Evolutionary conservation across 2,113 vertebrate genomes (phyloP), one percentile per base, ranked within the genome.

Genomic region (Chloebia gouldiae): DNA sequence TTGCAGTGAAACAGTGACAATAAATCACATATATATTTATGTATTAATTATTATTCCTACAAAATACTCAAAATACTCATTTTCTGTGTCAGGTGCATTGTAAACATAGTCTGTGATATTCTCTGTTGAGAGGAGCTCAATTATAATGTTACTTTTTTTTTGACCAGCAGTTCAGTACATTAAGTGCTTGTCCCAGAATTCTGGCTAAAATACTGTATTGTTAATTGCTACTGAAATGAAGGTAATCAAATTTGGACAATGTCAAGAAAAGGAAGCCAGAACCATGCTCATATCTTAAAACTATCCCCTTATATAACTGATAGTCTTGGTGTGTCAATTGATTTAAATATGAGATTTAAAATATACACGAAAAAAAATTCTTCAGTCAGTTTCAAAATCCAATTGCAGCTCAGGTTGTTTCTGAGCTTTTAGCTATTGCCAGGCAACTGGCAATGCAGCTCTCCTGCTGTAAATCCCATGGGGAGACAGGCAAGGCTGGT

Each of bases 1-100:
- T 60, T 94, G 31, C 21, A 33, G 10, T 53, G 10, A 54, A 88
- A 37, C 15, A 39, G 15, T 44, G 50, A 83, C 18, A 30, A 57
- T 66, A 75, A 54, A 63, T 88, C 84, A 60, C 15, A 25, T 15
- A 3, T 18, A 22, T 65, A 27, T 23, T 15, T 72, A 35, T 56
- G 19, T 91, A 89, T 89, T 93, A 71, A 93, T 94, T 47, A 49
- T 60, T 71, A 83, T 45, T 54, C 16, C 84, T 42, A 33, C 31
- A 44, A 75, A 89, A 72, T 44, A 25, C 20, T 82, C 31, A 44
- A 75, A 89, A 72, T 44, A 25, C 20, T 82, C 0, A 27, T 87
- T 83, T 92, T 92, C 45, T 66, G 54, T 56, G 28, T 64, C 60
- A 78, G 53, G 37, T 84, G 60, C 14, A 10, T 57, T 83, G 51